A percentile compares a stretch with the other conserved stretches of the same genome.
Conservation (phyloP, 2,113 vertebrate species). For the Sturnus vulgaris region DNA sequence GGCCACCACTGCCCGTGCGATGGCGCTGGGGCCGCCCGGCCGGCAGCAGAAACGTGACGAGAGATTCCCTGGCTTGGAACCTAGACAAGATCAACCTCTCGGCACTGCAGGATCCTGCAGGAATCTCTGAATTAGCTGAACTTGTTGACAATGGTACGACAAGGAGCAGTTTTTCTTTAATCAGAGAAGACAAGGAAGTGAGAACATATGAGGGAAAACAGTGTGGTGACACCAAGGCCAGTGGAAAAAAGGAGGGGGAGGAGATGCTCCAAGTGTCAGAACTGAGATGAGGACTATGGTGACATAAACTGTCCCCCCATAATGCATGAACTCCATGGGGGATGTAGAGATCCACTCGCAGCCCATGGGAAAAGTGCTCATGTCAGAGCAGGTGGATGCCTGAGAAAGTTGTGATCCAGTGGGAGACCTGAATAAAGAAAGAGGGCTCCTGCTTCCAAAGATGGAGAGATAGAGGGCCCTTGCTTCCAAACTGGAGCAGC, state of each 20-base stretch:
- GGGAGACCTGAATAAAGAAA: background rate
- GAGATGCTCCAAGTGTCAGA: background rate
- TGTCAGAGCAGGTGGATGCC: background rate
- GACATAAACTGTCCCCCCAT: background rate
- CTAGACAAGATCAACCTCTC: background rate
- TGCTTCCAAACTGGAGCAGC: background rate
- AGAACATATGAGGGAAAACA: background rate
- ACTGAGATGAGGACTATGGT: background rate
- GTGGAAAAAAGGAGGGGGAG: background rate
- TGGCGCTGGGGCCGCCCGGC: background rate
- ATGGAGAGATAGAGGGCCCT: background rate
- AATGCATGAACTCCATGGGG: background rate
- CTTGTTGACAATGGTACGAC: background rate
- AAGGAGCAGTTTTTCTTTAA: background rate
- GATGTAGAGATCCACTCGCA: background rate
- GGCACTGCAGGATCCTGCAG: background rate
- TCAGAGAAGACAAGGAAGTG: background rate
- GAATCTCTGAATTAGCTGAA: background rate
- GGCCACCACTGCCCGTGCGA: rapidly evolving
- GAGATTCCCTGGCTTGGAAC: too few relatives aligned
- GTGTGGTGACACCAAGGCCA: background rate
- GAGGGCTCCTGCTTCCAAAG: background rate
- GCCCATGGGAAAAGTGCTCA: background rate
- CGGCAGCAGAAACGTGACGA: too few relatives aligned
- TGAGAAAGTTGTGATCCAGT: background rate